Evolutionary conservation across 2,113 vertebrate genomes (phyloP), one percentile per base, ranked within the genome.

Genomic region (Thryonomys swinderianus): DNA sequence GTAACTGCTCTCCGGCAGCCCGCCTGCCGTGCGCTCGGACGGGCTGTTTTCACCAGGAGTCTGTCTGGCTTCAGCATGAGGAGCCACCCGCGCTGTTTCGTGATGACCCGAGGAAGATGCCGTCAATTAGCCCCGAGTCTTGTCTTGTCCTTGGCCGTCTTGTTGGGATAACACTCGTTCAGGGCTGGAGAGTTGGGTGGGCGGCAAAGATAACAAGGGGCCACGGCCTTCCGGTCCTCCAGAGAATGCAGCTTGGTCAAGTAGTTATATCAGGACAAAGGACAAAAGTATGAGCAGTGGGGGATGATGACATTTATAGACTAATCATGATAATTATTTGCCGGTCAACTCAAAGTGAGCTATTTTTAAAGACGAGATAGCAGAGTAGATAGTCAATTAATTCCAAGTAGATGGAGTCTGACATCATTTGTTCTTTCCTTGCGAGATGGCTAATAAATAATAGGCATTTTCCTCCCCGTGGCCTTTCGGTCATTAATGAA

Each of bases 11-110:
- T n/a, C n/a, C n/a, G n/a, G n/a, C n/a, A n/a, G n/a, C n/a, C n/a
- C n/a, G n/a, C n/a, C n/a, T n/a, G n/a, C n/a, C n/a, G n/a, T n/a
- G n/a, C n/a, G n/a, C n/a, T n/a, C n/a, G n/a, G n/a, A n/a, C n/a
- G n/a, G n/a, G 76, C 84, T 85, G 5, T 85, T 93, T 87, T 92
- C 87, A 89, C 81, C 91, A 90, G 40, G 6, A 83, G 20, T 95
- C 76, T 93, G 69, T 59, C 53, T 85, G 32, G 4, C 45, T 66
- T 42, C 51, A 57, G 7, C 40, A 71, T n/a, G 59, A 92, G 27
- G 64, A 87, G 71, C 14, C 21, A 45, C 20, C 48, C 83, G 32
- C 18, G 53, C 30, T 81, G 90, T 48, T 87, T 82, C 69, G n/a
- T 53, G 73, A 96, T 16, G 85, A 37, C n/a, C 73, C 80, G 34